Base-by-base conservation (phyloP, 2,113 vertebrate genomes). In the Sinocyclocheilus grahami region DNA sequence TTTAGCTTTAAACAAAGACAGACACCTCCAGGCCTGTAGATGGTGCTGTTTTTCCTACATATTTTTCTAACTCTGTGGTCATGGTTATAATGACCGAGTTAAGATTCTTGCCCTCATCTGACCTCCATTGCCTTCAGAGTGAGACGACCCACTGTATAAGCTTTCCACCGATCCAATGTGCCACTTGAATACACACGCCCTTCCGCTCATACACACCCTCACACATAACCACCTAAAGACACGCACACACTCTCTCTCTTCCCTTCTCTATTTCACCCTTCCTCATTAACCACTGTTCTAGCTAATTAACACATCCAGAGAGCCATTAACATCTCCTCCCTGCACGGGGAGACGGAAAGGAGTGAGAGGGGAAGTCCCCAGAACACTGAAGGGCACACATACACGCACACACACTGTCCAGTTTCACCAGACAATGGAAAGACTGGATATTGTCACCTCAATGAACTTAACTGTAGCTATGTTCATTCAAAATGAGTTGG, bases 301-400 rank as follows among this genome's bases (percentile, higher is more conserved):
- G 48, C 82, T 89, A 89, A 90, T 89, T 89, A 90, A 89, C 88
- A 87, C 88, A 87, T 88, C 87, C 84, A 89, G 86, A 85, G 81
- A 86, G 51, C 85, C 87, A 88, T 89, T 88, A 90, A 85, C 88
- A 86, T 63, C 74, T 87, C 84, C 77, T 86, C 78, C 74, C 85
- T 85, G 85, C 85, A 89, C 82, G 76, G 83, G 83, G 79, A 83
- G 83, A 79, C 2, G 24, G 78, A 78, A 82, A 77, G 83, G n/a
- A 75, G 75, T 67, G 81, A 88, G 27, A 53, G 55, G 77, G 39
- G 72, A 71, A 81, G 37, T 85, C 65, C 55, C 48, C 67, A 82
- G 82, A 55, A 89, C 69, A 87, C 72, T 82, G 83, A 75, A 86
- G 79, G 46, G 30, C 65, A 79, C 76, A 72, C 63, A 83, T 5